phyloP scores from a whole-genome alignment of 2,888 invertebrate genomes.

The Andrena minutula region DNA sequence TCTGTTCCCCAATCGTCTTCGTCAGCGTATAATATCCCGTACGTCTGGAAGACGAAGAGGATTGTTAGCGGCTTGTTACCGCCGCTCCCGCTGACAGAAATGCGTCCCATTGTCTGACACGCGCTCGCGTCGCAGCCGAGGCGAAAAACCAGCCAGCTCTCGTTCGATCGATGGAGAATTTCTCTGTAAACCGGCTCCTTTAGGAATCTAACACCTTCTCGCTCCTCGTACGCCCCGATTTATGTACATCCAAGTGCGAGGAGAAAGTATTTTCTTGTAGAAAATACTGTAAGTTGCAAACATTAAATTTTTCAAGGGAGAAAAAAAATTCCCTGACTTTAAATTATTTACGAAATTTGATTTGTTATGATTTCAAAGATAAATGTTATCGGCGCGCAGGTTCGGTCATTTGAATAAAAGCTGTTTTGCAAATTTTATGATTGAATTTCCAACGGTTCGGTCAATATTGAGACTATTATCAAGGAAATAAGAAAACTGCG shows the following conservation, averaged over 20 bases:
- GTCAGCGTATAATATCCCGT: constrained; percentile 7
- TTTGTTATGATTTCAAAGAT: too few relatives aligned
- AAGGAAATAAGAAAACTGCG: too few relatives aligned
- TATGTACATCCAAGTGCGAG: not conserved
- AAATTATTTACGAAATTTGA: too few relatives aligned
- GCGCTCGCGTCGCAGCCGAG: constrained; percentile 27
- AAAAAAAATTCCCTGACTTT: too few relatives aligned
- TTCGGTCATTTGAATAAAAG: too few relatives aligned
- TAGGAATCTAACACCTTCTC: not conserved
- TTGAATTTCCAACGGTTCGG: too few relatives aligned
- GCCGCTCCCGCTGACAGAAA: constrained; percentile 58
- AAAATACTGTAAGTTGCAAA: too few relatives aligned
- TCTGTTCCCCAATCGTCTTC: not conserved
- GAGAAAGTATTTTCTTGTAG: too few relatives aligned
- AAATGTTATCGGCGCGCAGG: too few relatives aligned
- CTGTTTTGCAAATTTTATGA: too few relatives aligned
- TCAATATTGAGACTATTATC: too few relatives aligned
- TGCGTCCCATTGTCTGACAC: constrained; percentile 39
- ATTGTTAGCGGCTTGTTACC: constrained; percentile 69
- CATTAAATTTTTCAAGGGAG: too few relatives aligned
- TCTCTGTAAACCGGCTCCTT: not conserved
- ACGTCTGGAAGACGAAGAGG: constrained; percentile 33
- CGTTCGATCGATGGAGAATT: constrained; percentile 50
- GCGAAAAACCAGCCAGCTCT: not conserved
- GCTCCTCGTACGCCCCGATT: not conserved